phyloP scores from a whole-genome alignment of 2,888 invertebrate genomes.

The Lissocephala sabroskyi region DNA sequence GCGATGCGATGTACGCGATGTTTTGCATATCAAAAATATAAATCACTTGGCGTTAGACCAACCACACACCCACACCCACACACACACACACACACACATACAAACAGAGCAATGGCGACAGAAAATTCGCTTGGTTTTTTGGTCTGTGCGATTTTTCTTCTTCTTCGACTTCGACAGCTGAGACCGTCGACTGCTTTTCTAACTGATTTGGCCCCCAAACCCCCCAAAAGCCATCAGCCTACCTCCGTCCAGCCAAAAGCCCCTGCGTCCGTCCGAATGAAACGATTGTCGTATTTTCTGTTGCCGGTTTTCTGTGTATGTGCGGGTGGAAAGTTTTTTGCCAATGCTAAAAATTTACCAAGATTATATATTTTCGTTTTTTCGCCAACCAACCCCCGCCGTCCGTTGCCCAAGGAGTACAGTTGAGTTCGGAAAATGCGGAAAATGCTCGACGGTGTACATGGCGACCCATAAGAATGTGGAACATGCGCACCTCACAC shows the following conservation, averaged over 20 bases:
- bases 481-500: conserved; percentile 1
- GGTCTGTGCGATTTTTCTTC: conserved; percentile 28
- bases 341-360: conserved; percentile 34
- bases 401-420: conserved; percentile 36
- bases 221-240: too few relatives aligned
- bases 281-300: neutral
- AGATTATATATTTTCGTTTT: too few relatives aligned
- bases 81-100: conserved; percentile 23
- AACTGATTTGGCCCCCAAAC: conserved; percentile 50
- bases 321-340: conserved; percentile 10
- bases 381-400: conserved; percentile 12
- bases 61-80: neutral
- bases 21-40: conserved; percentile 67
- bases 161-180: conserved; percentile 42
- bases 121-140: conserved; percentile 27
- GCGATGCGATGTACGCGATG: conserved; percentile 42
- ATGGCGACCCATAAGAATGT: too few relatives aligned
- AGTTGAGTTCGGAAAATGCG: conserved; percentile 63
- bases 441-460: too few relatives aligned
- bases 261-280: too few relatives aligned
- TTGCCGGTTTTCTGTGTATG: neutral
- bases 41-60: conserved; percentile 64
- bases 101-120: conserved; percentile 30
- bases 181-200: conserved; percentile 23
- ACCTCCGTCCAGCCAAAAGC: too few relatives aligned